Conservation (phyloP, 2,113 vertebrate genomes). For the Ictidomys tridecemlineatus region DNA sequence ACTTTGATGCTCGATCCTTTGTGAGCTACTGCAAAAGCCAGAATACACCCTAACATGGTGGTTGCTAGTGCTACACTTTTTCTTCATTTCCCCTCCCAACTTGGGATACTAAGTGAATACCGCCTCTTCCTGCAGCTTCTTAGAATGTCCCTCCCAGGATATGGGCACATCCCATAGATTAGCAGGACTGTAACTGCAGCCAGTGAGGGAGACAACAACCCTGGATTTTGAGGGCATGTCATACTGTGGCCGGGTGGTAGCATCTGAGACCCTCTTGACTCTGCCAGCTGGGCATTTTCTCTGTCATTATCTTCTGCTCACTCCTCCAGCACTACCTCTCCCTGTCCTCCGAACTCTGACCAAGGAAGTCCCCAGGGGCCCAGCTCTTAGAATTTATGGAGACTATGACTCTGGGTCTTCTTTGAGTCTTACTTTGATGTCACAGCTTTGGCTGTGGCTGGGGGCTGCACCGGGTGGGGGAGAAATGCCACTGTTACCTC, state of each 20-base stretch:
- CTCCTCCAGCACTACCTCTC: neutral
- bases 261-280: slow-evolving; percentile 16
- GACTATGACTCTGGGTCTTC: slow-evolving; percentile 60
- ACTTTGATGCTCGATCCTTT: neutral
- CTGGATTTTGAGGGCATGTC: neutral
- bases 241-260: slow-evolving; percentile 35
- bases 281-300: slow-evolving; percentile 37
- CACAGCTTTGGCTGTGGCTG: slow-evolving; percentile 77
- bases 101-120: neutral
- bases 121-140: neutral
- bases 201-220: neutral
- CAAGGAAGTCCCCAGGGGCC: slow-evolving; percentile 31
- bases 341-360: neutral
- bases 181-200: neutral
- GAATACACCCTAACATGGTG: neutral
- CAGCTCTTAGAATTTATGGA: neutral
- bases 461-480: neutral
- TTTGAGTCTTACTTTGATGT: slow-evolving; percentile 80
- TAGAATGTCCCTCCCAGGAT: neutral
- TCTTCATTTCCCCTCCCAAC: neutral
- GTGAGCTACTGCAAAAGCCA: neutral
- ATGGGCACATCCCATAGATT: neutral
- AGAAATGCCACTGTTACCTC: neutral
- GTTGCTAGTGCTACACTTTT: no score
- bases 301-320: neutral